Percentiles rank a stretch among this genome's conserved stretches.
Evolutionary conservation across 2,797 vertebrate genomes (phyloP).

Genomic region (Leuciscus waleckii): DNA sequence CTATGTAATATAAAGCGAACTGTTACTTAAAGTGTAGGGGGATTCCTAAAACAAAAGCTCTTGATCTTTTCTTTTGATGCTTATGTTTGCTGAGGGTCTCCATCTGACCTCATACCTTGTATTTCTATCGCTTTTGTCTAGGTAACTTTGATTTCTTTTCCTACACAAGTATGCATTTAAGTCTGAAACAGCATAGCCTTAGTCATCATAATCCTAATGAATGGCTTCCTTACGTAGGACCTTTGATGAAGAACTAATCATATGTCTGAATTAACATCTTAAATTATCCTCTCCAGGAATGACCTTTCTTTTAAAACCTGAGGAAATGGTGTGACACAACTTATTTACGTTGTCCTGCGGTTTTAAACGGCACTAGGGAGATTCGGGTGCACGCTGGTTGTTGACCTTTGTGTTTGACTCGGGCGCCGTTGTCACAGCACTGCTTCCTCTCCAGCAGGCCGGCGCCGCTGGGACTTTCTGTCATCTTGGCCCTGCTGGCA

Average conservation of each 20-base stretch:
- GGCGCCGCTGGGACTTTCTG: constrained; percentile 56
- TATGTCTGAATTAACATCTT: constrained; percentile 38
- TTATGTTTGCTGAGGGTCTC: background rate
- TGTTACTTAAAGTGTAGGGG: constrained; percentile 13
- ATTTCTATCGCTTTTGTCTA: background rate
- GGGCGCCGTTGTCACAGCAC: constrained; percentile 39
- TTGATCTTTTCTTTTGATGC: constrained; percentile 21
- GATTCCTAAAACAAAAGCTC: constrained; percentile 36
- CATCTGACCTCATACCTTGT: background rate
- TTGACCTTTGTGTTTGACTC: constrained; percentile 59
- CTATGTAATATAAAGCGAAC: constrained; percentile 39
- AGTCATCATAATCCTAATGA: constrained; percentile 10
- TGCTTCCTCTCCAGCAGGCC: constrained; percentile 62
- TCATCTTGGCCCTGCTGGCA: constrained; percentile 49
- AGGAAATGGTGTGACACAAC: constrained; percentile 48
- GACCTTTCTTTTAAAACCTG: constrained; percentile 36
- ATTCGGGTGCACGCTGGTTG: constrained; percentile 39
- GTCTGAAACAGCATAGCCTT: background rate
- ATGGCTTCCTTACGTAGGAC: background rate
- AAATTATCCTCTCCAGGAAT: constrained; percentile 34
- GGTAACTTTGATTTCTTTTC: background rate
- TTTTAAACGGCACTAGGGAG: constrained; percentile 41
- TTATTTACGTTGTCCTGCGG: constrained; percentile 58
- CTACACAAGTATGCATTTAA: background rate
- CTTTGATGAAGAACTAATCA: constrained; percentile 15